Conservation (phyloP, 2,113 vertebrate genomes). For the Atrichornis clamosus region DNA sequence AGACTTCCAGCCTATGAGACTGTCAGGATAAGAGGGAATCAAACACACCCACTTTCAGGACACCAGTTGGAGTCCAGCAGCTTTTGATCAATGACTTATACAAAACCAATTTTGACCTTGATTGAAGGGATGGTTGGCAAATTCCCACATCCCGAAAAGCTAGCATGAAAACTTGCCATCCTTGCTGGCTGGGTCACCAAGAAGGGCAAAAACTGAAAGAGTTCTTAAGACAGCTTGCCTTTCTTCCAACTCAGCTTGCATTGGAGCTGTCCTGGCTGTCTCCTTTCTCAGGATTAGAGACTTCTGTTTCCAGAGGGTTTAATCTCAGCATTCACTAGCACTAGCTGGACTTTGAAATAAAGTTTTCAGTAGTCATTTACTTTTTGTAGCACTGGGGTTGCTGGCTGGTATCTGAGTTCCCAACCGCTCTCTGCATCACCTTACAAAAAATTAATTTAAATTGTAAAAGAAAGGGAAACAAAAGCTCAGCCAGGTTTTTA, state of each 20-base stretch:
- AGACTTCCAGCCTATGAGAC: neutral
- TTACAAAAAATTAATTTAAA: neutral
- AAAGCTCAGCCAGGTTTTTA: neutral
- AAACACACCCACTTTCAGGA: neutral
- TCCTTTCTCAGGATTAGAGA: conserved; percentile 1
- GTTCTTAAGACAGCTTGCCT: neutral
- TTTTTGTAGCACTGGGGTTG: neutral
- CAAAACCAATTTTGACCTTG: neutral
- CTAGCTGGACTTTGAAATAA: neutral
- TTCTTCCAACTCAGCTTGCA: neutral
- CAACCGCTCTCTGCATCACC: neutral
- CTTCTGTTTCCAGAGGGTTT: conserved; percentile 6
- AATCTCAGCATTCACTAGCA: neutral
- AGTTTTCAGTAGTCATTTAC: neutral
- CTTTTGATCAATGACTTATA: neutral
- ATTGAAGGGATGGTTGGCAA: neutral
- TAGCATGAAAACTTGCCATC: neutral
- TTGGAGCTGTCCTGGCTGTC: neutral
- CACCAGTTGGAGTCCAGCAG: neutral
- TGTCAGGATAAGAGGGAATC: neutral
- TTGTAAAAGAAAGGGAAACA: neutral
- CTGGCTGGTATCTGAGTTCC: neutral
- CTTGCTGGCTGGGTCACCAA: neutral
- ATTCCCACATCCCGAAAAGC: neutral
- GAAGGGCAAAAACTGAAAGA: neutral